Evolutionary conservation across 2,113 vertebrate genomes (phyloP), one percentile per base, ranked within the genome.

Genomic region (Urocolius indicus): DNA sequence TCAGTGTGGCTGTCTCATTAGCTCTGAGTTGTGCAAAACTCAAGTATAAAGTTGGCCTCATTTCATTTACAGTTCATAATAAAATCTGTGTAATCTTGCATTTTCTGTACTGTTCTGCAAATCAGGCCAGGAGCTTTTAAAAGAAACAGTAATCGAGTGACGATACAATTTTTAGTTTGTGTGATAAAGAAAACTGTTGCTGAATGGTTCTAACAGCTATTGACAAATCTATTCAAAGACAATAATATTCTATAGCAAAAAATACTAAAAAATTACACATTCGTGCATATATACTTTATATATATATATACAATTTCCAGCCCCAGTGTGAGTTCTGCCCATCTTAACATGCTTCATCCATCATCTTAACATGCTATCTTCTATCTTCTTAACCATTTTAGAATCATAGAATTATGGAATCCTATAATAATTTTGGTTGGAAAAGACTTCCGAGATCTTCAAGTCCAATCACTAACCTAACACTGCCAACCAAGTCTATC

Each of bases 1-100:
- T 61, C n/a, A 88, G 17, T 15, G 43, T 55, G 59, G 8, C 48
- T 93, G 72, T 48, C 69, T 94, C 76, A 81, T 96, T 90, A 92
- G 59, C 76, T 79, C 67, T 77, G 46, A 6, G 32, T 86, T 84
- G 88, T 59, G 55, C 55, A 88, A 74, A 58, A 73, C 76, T 36
- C 79, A 74, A 63, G 36, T 66, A 77, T 55, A 86, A 95, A 74
- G 66, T n/a, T 87, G 78, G 87, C 90, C 90, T 94, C n/a, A 38
- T 96, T 96, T 89, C 74, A 48, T 63, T 90, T 92, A 73, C 51
- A 85, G 71, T 66, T 88, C 67, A 46, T 93, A 83, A 88, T 71
- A 51, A 93, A 90, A 18, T 63, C 72, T 88, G 3, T 80, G 34
- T 51, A 90, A 69, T 91, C 49, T 83, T 90, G 49, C 7, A 15